Base-by-base conservation (phyloP, 1,140 invertebrate genomes). In the Trichonephila inaurata region DNA sequence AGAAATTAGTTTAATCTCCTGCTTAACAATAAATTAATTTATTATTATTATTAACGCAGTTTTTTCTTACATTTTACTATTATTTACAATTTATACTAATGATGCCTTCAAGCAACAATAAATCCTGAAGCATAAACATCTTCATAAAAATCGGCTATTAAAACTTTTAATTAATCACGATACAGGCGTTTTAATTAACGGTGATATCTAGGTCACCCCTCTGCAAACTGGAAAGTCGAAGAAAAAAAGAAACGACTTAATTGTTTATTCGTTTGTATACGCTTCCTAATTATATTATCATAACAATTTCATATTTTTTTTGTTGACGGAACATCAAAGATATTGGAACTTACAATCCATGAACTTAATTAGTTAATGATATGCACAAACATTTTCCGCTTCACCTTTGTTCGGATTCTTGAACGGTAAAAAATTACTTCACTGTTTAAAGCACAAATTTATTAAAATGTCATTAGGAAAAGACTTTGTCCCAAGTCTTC, bases 281-380 rank as follows among this genome's bases (percentile, higher is more conserved):
- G 60, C 51, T 19, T 87, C 85, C n/a, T 87, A 87, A 87, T 87
- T 87, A 64, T 64, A 87, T 87, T 62, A 40, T 28, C 85, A 87
- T 87, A 44, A 64, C 58, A 64, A 21, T 28, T 87, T 61, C 69
- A 4, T 10, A 12, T 87, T 64, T 87, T 62, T 60, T 40, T 33
- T 64, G 10, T 33, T 87, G 10, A 66, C 7, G 14, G 21, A 62
- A 87, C 61, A 62, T 44, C 85, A 64, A 87, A 87, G 85, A 87
- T 64, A 62, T 87, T 64, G 85, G 24, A 64, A 58, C 60, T 87
- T 64, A 33, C 58, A 62, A 64, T 40, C 72, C 28, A 18, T 21
- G 58, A 87, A 33, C 85, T 44, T 87, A 87, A 87, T 87, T 87
- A 87, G 58, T 61, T 87, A 87, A 87, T 87, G 85, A 87, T 87